Base-by-base conservation (phyloP, 1,140 invertebrate genomes). In the Ctenoplectra terminalis region DNA sequence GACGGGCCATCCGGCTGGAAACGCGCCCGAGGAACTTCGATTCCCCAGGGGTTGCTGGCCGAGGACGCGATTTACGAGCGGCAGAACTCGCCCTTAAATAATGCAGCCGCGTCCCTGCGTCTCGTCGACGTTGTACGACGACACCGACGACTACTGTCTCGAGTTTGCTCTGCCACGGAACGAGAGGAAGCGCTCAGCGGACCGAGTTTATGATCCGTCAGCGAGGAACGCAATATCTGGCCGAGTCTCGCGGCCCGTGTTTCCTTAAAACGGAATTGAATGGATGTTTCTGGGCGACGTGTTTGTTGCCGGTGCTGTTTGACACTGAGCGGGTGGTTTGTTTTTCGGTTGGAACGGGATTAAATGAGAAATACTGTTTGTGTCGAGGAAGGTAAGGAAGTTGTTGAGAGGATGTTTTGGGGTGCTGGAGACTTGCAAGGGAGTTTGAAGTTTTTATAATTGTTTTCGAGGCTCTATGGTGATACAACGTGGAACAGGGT, bases 31-130 rank as follows among this genome's bases (percentile, higher is more conserved):
- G 37, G 20, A 52, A 54, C 56, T 73, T 54, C 56, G 69, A 52
- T 64, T 37, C 69, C n/a, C 34, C 8, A 3, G 26, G 34, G 66
- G 23, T 40, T 9, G 29, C 2, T 17, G 66, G 31, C 54, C 9
- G 8, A 13, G 5, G 20, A 37, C 17, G 31, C 31, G 69, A 63
- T 80, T 80, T 63, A 63, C 48, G 58, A 31, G 34, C 58, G 26
- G n/a, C n/a, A n/a, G n/a, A n/a, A n/a, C n/a, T n/a, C 69, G 46
- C 46, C 43, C 31, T 71, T 71, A 61, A 80, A 72, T 80, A 72
- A 79, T 50, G 20, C 56, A 61, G 13, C 20, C 31, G 15, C 54
- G 46, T 23, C 23, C n/a, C n/a, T 26, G 15, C 34, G 54, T 40
- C 37, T 52, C 61, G n/a, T n/a, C n/a, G 48, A 37, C 37, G 34